Conservation (phyloP, 2,888 invertebrate genomes). For the Eutolmus rufibarbis region DNA sequence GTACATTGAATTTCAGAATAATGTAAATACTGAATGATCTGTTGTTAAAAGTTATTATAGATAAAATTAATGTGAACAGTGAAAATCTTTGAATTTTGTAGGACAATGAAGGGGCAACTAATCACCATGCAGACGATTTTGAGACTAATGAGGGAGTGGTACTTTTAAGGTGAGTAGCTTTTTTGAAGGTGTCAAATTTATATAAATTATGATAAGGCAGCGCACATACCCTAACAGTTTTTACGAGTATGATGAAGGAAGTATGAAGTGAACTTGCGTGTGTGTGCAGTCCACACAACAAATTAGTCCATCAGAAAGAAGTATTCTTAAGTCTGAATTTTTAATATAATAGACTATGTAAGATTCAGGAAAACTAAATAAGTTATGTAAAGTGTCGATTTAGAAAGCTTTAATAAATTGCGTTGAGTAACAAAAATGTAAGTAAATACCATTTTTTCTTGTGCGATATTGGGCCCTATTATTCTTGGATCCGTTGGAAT, state of each 20-base stretch:
- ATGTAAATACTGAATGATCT: not conserved
- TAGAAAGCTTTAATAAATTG: too few relatives aligned
- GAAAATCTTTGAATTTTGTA: conserved; percentile 2
- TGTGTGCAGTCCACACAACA: too few relatives aligned
- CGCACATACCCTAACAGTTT: not conserved
- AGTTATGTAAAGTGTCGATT: too few relatives aligned
- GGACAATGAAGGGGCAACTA: conserved; percentile 38
- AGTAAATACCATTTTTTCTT: too few relatives aligned
- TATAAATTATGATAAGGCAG: not conserved
- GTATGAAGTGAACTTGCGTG: not conserved
- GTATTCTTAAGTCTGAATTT: too few relatives aligned
- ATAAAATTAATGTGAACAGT: not conserved
- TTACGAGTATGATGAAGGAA: not conserved
- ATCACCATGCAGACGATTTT: conserved; percentile 44
- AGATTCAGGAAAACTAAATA: too few relatives aligned
- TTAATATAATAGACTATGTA: too few relatives aligned
- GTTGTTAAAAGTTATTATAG: not conserved
- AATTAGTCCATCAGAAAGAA: too few relatives aligned
- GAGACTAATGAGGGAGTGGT: conserved; percentile 44
- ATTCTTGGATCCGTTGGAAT: too few relatives aligned
- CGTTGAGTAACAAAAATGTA: too few relatives aligned
- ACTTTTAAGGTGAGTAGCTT: conserved; percentile 41
- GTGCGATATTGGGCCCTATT: too few relatives aligned
- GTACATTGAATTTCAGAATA: not conserved
- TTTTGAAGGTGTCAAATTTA: not conserved